Conservation (phyloP, 2,113 vertebrate genomes). For the Rhizomys pruinosus region DNA sequence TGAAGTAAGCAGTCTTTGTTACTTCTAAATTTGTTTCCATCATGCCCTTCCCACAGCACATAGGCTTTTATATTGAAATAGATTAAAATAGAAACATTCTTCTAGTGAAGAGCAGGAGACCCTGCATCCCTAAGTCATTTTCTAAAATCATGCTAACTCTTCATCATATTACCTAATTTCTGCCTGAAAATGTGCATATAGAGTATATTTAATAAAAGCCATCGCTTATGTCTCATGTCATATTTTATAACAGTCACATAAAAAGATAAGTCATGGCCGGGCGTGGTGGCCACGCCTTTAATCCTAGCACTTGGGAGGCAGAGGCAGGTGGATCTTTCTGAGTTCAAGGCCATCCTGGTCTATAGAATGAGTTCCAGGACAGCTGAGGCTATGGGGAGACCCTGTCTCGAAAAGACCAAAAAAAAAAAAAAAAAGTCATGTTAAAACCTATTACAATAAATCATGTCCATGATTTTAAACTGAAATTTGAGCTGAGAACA, state of each 20-base stretch:
- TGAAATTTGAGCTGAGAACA: neutral
- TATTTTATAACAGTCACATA: slow-evolving; percentile 12
- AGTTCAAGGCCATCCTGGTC: too few relatives aligned
- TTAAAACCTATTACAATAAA: neutral
- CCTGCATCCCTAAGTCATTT: neutral
- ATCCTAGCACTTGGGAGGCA: too few relatives aligned
- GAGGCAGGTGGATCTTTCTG: too few relatives aligned
- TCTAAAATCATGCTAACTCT: neutral
- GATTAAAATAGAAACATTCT: neutral
- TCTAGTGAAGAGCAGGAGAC: neutral
- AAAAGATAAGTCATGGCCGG: too few relatives aligned
- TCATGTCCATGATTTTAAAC: neutral
- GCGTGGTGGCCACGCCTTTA: too few relatives aligned
- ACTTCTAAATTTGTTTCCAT: neutral
- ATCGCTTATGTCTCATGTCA: neutral
- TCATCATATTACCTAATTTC: neutral
- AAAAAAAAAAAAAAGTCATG: neutral
- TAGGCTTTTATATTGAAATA: neutral
- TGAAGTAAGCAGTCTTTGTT: neutral
- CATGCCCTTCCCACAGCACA: neutral
- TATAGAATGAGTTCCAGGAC: too few relatives aligned
- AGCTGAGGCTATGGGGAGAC: too few relatives aligned
- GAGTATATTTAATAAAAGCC: neutral
- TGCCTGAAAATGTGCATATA: neutral
- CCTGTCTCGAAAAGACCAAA: too few relatives aligned